Base-by-base conservation (phyloP, 2,888 invertebrate genomes). In the Dryobota labecula region DNA sequence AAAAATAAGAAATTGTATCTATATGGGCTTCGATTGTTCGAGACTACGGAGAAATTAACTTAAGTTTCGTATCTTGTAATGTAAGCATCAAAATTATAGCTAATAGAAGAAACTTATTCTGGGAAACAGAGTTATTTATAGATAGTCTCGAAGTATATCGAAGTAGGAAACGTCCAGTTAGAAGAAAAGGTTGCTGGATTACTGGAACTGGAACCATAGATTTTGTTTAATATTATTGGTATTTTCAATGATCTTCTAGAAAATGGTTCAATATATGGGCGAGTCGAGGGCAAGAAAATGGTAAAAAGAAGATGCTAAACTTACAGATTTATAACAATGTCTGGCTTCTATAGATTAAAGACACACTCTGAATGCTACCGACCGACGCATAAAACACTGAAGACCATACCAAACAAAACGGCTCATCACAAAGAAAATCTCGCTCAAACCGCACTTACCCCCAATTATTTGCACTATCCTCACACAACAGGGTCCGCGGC, bases 401-500 rank as follows among this genome's bases (percentile, higher is more conserved):
- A 24, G 56, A 18, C 8, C 30, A 27, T 64, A 71, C 43, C n/a
- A n/a, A 61, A 33, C 13, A 60, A 64, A 71, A 13, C 27, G 38
- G 33, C 45, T 43, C 18, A 60, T 43, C 41, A 62, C 75, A 79
- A 75, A 75, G 70, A 41, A 70, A 51, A 45, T 45, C 49, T 43
- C 49, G 38, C n/a, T 41, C 24, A 49, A 43, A 64, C 60, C 53
- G n/a, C 56, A 56, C 68, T 69, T 61, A 66, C 68, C 72, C 66
- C 51, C 73, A 65, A 81, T 81, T 81, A 80, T 77, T 77, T 77
- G 69, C 73, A 60, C 60, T 56, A 60, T 63, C 51, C 56, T 30
- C 54, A 57, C 63, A 62, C 76, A 78, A 78, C 65, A 51, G 54
- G 45, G 33, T 57, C 51, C 57, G 24, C 64, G 61, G 56, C 71